These are phyloP conservation scores for Hemicrepidius hirtus DNA, from an alignment of 2,888 invertebrate genomes.

Conservation along the genomic window DNA sequence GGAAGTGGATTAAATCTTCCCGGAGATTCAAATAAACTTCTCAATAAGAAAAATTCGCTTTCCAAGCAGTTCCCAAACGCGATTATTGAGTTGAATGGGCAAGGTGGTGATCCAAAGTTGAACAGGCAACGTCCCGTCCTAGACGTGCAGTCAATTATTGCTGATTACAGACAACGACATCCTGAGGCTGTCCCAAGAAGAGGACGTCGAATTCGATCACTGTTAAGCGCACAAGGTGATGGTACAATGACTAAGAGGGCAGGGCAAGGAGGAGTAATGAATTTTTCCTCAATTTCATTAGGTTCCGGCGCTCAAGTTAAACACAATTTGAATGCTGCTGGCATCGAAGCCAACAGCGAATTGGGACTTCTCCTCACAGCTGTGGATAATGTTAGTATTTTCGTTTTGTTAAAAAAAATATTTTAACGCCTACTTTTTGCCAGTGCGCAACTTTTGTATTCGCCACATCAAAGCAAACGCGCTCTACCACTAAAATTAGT, in stretches of 20 bases:
- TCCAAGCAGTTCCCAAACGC: slow-evolving; percentile 63
- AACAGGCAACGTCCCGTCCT: slow-evolving; percentile 84
- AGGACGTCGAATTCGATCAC: slow-evolving; percentile 78
- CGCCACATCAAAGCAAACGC: too few species aligned
- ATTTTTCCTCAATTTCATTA: slow-evolving; percentile 70
- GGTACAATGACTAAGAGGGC: slow-evolving; percentile 62
- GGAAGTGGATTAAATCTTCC: slow-evolving; percentile 50
- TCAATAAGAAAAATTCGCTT: slow-evolving; percentile 51
- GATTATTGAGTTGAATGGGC: slow-evolving; percentile 74
- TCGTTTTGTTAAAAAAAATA: too few species aligned
- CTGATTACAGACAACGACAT: slow-evolving; percentile 85
- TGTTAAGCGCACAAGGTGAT: slow-evolving; percentile 68
- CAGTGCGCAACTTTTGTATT: too few species aligned
- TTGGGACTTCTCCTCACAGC: slow-evolving; percentile 65
- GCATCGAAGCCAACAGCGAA: slow-evolving; percentile 65
- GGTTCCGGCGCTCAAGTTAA: slow-evolving; percentile 72
- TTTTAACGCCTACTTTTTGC: too few species aligned
- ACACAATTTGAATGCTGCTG: slow-evolving; percentile 60
- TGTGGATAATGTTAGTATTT: slow-evolving; percentile 67
- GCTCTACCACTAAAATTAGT: too few species aligned
- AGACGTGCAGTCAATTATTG: slow-evolving; percentile 88
- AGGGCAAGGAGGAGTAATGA: slow-evolving; percentile 63
- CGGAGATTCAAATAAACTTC: slow-evolving; percentile 33
- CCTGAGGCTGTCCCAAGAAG: slow-evolving; percentile 83
- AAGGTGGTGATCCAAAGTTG: slow-evolving; percentile 75